Evolutionary conservation across 92 coral and sea anemone genomes (phyloP).

Genomic region (Umimayanthus chanpuru): DNA sequence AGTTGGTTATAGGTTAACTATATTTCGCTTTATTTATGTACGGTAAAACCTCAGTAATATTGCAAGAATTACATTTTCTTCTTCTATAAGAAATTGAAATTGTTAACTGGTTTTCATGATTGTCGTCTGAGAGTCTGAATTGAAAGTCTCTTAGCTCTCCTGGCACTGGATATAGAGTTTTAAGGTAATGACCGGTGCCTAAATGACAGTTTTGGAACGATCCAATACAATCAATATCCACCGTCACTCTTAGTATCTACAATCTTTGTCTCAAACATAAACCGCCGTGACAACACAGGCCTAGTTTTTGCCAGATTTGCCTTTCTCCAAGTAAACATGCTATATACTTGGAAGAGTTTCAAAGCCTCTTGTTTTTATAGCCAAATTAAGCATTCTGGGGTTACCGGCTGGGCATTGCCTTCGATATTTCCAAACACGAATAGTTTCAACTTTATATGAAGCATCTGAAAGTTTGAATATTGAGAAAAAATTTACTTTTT

Average conservation of each 20-base stretch:
- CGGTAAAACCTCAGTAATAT: no score
- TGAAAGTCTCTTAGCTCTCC: neutral
- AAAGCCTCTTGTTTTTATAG: neutral
- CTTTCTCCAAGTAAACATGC: neutral
- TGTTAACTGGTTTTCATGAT: no score
- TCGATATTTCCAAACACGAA: neutral
- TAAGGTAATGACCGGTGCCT: neutral
- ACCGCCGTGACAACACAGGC: no score
- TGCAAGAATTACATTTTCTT: no score
- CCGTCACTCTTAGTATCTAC: neutral
- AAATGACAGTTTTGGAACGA: neutral
- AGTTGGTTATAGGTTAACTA: no score
- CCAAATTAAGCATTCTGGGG: neutral
- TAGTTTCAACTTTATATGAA: neutral
- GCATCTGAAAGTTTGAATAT: neutral
- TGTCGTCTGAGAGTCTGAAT: no score
- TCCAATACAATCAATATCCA: neutral
- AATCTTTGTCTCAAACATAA: no score
- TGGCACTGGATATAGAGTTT: neutral
- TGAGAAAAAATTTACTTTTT: no score
- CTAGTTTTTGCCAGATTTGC: no score
- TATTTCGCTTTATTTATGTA: no score
- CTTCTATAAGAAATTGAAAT: no score
- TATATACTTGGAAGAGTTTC: slow-evolving; percentile 1
- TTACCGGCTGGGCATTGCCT: neutral